Evolutionary conservation across 2,888 invertebrate species (phyloP), one percentile per base, ranked within the genome.

Genomic region (Cryptocheilus praepositus): DNA sequence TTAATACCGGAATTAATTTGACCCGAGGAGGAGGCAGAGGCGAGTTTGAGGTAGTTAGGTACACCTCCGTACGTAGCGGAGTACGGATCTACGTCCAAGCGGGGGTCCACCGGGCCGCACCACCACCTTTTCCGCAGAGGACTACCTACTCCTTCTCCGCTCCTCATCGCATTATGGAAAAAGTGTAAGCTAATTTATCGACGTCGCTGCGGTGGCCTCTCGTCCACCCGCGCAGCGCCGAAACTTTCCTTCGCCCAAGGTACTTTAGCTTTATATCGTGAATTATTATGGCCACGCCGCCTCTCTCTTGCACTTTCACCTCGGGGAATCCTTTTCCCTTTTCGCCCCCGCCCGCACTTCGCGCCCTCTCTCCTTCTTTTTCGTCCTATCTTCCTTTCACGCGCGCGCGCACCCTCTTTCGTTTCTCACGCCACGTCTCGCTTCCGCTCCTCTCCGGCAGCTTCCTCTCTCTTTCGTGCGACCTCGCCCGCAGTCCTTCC

Each of bases 1-100:
- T 88, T 89, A 89, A 89, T 89, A 86, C 88, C 85, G 84, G 88
- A 88, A 88, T 89, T 89, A 89, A 89, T 89, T 89, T 88, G 87
- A 88, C 85, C 86, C 83, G 85, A 82, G 85, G 81, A 87, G 77
- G 71, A 68, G 53, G 43, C 16, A 22, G 53, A 74, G 76, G 70
- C 78, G 78, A 78, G 76, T 78, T 78, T 72, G 77, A 77, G 79
- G 79, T 75, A 79, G 79, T 79, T 79, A 79, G 79, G 79, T 77
- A 76, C 72, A 79, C 79, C 79, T 77, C 71, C 71, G 64, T 61
- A 54, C 66, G 61, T 61, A 64, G 49, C 67, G 63, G 59, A 58
- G 43, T 36, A 36, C 52, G 59, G 64, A 62, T 53, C 53, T 51
- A 18, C 56, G 44, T 15, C 18, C 19, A 43, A 60, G 52, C 53